Conservation (phyloP, 2,113 vertebrate genomes). For the Halichoerus grypus region DNA sequence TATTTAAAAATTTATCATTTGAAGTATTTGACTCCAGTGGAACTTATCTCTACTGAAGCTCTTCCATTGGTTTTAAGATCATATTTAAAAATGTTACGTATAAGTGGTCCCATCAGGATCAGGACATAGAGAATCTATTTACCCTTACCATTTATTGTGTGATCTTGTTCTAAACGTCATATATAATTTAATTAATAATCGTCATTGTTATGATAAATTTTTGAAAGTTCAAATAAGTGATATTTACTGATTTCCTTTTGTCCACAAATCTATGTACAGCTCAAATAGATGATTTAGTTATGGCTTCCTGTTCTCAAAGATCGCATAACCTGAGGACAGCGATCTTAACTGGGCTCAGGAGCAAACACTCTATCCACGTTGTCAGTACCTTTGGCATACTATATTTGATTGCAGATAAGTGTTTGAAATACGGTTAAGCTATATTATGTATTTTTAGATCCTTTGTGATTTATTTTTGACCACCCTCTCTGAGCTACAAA, state of each 20-base stretch:
- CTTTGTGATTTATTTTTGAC: not conserved
- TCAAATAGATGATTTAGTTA: not conserved
- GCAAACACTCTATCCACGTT: not conserved
- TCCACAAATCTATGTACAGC: not conserved
- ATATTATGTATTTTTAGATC: not conserved
- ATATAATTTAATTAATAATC: not conserved
- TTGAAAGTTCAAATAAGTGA: not conserved
- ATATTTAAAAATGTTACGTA: not conserved
- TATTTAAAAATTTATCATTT: constrained; percentile 16
- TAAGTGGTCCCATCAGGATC: not conserved
- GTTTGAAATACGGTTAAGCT: not conserved
- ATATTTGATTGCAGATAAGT: not conserved
- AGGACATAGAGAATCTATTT: not conserved
- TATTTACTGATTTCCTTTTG: not conserved
- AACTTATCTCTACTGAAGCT: not conserved
- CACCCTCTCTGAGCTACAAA: not conserved
- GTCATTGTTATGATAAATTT: not conserved
- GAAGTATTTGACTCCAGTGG: not conserved
- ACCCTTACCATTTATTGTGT: not conserved
- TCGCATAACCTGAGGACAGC: not conserved
- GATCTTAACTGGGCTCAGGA: not conserved
- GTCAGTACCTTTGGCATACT: not conserved
- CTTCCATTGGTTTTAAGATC: not conserved
- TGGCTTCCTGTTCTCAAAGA: not conserved
- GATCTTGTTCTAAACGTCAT: not conserved